These are phyloP conservation scores for Hydractinia symbiolongicarpus DNA, from an alignment of 30 jellyfish, hydroid and myxozoan genomes.

Conservation along the genomic window DNA sequence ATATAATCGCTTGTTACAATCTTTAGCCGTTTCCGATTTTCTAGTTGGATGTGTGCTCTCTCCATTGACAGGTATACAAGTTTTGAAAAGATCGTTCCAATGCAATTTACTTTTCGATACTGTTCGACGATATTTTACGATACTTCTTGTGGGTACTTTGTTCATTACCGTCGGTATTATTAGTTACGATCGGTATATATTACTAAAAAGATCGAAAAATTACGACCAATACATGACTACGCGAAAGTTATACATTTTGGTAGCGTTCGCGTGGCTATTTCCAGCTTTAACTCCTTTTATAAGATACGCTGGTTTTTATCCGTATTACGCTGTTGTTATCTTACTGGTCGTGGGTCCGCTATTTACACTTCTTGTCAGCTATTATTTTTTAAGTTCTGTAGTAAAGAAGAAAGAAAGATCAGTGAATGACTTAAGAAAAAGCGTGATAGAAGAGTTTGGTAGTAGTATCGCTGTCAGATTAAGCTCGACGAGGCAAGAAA, in stretches of 20 bases:
- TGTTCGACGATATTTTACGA: slow-evolving; percentile 44
- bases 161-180: slow-evolving; percentile 49
- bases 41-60: slow-evolving; percentile 53
- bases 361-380: background rate
- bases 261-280: slow-evolving; percentile 49
- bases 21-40: slow-evolving; percentile 67
- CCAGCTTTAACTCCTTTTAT: slow-evolving; percentile 57
- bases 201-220: slow-evolving; percentile 40
- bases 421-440: no score
- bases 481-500: background rate
- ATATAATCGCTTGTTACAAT: slow-evolving; percentile 39
- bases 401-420: slow-evolving; percentile 18
- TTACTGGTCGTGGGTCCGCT: slow-evolving; percentile 8
- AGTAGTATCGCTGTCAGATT: background rate
- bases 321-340: slow-evolving; percentile 12
- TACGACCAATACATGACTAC: slow-evolving; percentile 47
- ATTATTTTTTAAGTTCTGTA: background rate
- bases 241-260: slow-evolving; percentile 26
- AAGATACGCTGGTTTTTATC: slow-evolving; percentile 21
- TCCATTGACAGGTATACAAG: slow-evolving; percentile 46
- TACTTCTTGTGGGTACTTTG: slow-evolving; percentile 68
- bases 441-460: no score
- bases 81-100: slow-evolving; percentile 22
- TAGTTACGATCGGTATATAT: slow-evolving; percentile 61
- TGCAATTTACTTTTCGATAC: slow-evolving; percentile 37